These are phyloP conservation scores for Syngnathus typhle DNA, from an alignment of 2,113 vertebrate genomes.

Conservation along the genomic window DNA sequence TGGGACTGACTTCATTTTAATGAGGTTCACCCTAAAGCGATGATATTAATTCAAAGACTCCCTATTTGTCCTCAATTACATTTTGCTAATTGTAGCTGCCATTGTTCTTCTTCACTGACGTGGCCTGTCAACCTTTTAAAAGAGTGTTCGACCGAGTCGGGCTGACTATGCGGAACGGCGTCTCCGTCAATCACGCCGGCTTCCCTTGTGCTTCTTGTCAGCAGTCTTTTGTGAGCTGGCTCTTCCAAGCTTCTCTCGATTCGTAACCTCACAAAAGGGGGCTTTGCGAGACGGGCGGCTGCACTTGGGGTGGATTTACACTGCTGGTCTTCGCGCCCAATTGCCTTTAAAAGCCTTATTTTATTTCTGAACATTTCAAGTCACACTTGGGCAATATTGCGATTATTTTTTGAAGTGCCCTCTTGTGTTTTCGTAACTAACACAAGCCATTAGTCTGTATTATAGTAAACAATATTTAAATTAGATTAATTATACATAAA, in stretches of 20 bases:
- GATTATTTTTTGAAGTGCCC: too few relatives aligned
- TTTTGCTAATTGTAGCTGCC: constrained; percentile 27
- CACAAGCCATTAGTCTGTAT: too few relatives aligned
- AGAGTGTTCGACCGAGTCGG: constrained; percentile 37
- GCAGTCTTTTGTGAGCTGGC: constrained; percentile 2
- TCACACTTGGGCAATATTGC: too few relatives aligned
- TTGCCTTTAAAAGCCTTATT: not conserved
- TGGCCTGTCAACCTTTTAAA: constrained; percentile 58
- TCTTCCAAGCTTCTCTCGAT: not conserved
- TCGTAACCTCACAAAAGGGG: not conserved
- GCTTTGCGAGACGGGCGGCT: not conserved
- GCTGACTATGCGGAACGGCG: constrained; percentile 39
- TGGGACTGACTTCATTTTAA: not conserved
- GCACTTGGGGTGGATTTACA: not conserved
- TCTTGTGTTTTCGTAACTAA: too few relatives aligned
- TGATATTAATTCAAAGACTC: constrained; percentile 6
- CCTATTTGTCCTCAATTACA: constrained; percentile 30
- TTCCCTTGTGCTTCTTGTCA: constrained; percentile 40
- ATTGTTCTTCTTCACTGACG: constrained; percentile 34
- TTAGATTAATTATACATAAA: too few relatives aligned
- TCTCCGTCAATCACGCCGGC: constrained; percentile 54
- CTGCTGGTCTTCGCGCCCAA: not conserved
- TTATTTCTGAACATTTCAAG: not conserved
- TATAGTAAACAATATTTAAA: too few relatives aligned
- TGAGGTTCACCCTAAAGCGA: not conserved